Percentiles rank a stretch among this genome's conserved stretches.
Conservation (phyloP, 2,797 vertebrate genomes). For the Rhodeus uyekii region DNA sequence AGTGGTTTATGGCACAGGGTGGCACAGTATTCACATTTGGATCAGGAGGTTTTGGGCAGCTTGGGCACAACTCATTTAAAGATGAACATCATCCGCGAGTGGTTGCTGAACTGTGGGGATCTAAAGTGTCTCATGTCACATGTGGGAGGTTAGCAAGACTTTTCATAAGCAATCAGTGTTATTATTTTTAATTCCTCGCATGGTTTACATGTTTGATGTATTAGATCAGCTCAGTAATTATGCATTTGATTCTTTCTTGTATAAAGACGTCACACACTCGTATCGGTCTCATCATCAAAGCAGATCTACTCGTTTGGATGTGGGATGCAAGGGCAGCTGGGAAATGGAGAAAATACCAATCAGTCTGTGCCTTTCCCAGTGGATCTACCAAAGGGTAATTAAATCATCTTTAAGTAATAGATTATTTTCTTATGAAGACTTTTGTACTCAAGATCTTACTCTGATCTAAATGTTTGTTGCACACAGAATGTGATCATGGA, state of each 20-base stretch:
- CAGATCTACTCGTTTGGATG: slow-evolving; percentile 81
- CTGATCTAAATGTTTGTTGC: not conserved
- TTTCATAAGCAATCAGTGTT: not conserved
- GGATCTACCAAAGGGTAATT: slow-evolving; percentile 59
- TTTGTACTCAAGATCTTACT: not conserved
- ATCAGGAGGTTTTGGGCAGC: slow-evolving; percentile 81
- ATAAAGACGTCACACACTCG: slow-evolving; percentile 78
- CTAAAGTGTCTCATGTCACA: slow-evolving; percentile 74
- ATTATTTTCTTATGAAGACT: not conserved
- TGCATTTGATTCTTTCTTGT: not conserved
- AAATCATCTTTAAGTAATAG: not conserved
- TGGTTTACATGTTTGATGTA: not conserved
- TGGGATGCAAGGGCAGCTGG: slow-evolving; percentile 73
- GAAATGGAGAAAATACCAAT: slow-evolving; percentile 59
- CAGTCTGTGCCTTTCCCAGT: slow-evolving; percentile 76
- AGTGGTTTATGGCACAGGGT: slow-evolving; percentile 64
- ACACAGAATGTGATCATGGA: slow-evolving; percentile 40
- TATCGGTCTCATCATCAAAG: slow-evolving; percentile 68
- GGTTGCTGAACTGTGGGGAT: slow-evolving; percentile 77
- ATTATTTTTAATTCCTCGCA: not conserved
- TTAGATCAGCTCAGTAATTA: not conserved
- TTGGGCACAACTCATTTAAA: slow-evolving; percentile 82
- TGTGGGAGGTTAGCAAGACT: slow-evolving; percentile 80
- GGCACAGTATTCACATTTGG: slow-evolving; percentile 85
- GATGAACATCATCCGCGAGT: slow-evolving; percentile 77